Evolutionary conservation across 35 echinoderm and acorn worm species (phyloP).

Genomic region (Ophiothrix spiculata): DNA sequence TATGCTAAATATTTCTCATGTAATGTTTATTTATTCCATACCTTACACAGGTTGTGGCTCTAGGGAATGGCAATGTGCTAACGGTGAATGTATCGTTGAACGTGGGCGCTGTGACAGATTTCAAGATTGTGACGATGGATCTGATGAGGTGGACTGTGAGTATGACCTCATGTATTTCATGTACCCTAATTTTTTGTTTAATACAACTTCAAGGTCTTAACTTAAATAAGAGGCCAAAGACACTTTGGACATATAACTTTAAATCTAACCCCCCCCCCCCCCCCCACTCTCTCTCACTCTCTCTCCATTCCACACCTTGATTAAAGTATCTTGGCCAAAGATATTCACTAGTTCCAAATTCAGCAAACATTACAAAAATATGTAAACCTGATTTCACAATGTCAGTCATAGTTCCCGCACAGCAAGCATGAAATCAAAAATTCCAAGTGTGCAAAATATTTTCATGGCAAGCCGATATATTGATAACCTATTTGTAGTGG

Average conservation of each 20-base stretch:
- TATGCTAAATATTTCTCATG: not conserved
- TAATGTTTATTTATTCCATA: not conserved
- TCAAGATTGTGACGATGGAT: not conserved
- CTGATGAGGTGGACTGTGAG: not conserved
- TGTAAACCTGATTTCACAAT: not conserved
- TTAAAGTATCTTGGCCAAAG: not conserved
- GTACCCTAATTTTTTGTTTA: not conserved
- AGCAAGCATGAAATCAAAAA: not conserved
- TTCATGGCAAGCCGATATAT: not conserved
- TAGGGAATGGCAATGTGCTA: not conserved
- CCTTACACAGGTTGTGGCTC: not conserved
- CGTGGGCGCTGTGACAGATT: not conserved
- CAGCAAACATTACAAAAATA: not conserved
- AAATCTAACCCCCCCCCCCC: too few relatives aligned
- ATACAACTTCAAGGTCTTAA: not conserved
- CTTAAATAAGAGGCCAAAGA: not conserved
- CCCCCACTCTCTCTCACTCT: too few relatives aligned
- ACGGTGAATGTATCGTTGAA: not conserved
- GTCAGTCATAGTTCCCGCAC: not conserved
- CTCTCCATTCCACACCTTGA: too few relatives aligned
- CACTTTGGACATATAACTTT: too few relatives aligned
- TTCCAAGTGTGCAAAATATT: not conserved
- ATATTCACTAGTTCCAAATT: not conserved
- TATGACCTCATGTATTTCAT: not conserved
- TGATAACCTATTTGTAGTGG: not conserved